Evolutionary conservation across 2,888 invertebrate species (phyloP).

Genomic region (Sminthurides aquaticus): DNA sequence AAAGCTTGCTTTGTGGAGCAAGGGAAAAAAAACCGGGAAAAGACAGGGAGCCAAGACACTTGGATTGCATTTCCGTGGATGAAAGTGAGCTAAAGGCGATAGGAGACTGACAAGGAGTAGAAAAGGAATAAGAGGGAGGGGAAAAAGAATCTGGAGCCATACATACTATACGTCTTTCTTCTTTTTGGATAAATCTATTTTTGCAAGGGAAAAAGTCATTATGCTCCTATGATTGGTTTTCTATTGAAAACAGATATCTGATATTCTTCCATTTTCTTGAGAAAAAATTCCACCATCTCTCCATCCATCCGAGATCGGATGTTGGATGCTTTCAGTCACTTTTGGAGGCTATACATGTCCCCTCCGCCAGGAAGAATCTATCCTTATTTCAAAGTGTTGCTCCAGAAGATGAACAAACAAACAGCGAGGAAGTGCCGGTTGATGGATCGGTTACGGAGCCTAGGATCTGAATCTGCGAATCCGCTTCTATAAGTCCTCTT

Average conservation of each 20-base stretch:
- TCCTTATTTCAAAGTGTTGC: too few species aligned
- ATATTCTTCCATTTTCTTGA: slow-evolving; percentile 33
- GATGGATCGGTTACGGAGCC: too few species aligned
- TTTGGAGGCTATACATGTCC: too few species aligned
- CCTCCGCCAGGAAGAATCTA: too few species aligned
- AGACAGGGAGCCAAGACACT: not conserved
- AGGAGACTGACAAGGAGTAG: not conserved
- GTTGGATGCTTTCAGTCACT: not conserved
- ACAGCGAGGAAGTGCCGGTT: too few species aligned
- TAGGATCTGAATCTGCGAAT: too few species aligned
- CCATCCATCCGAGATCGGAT: not conserved
- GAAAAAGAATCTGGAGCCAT: not conserved
- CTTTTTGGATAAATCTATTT: slow-evolving; percentile 26
- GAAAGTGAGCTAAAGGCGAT: slow-evolving; percentile 9
- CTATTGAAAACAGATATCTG: slow-evolving; percentile 33
- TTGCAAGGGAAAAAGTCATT: slow-evolving; percentile 34
- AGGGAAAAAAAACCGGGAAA: not conserved
- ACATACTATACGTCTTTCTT: slow-evolving; percentile 11
- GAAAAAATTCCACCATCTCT: slow-evolving; percentile 17
- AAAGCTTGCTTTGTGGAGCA: not conserved
- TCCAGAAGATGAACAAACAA: too few species aligned
- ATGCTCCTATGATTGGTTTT: slow-evolving; percentile 33
- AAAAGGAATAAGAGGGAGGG: slow-evolving; percentile 9
- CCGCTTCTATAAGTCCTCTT: too few species aligned
- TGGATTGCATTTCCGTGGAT: slow-evolving; percentile 1